Percentiles rank a stretch among this genome's conserved stretches.
These are phyloP conservation scores for cat (Felis catus) DNA, from an alignment of 2,113 vertebrate species.

Conservation along the genomic window F.catus_Fca126_mat1.0 CM031428.1:56474001-56474500, in stretches of 20 bases:
- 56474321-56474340: not conserved
- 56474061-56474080: no score
- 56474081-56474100: constrained; percentile 6
- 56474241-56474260: constrained; percentile 39
- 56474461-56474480: not conserved
- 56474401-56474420: not conserved
- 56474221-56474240: constrained; percentile 55
- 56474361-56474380: not conserved
- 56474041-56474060: no score
- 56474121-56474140: constrained; percentile 8
- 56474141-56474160: constrained; percentile 63
- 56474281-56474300: not conserved
- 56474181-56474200: constrained; percentile 59
- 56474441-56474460: not conserved
- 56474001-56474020: no score
- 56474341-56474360: not conserved
- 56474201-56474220: constrained; percentile 36
- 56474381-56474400: not conserved
- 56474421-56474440: not conserved
- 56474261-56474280: not conserved
- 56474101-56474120: constrained; percentile 30
- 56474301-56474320: not conserved
- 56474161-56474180: constrained; percentile 71
- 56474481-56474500: not conserved
- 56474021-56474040: no score